Evolutionary conservation across 2,113 vertebrate genomes (phyloP).

Genomic region (Epinephelus moara): DNA sequence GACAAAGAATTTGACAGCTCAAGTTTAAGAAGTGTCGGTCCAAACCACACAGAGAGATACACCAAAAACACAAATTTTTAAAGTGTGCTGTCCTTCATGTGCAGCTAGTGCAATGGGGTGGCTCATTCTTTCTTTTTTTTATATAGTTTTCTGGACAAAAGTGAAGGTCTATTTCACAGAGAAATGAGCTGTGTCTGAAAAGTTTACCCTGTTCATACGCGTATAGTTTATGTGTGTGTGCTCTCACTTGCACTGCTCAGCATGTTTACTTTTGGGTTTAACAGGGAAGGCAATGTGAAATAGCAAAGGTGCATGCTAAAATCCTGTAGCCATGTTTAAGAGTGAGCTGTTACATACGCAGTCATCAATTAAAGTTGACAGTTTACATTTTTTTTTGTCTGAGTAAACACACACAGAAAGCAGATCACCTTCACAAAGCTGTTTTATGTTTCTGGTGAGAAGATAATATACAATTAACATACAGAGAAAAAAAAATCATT

Average conservation of each 20-base stretch:
- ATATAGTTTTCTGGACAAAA: background rate
- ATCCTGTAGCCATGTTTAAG: background rate
- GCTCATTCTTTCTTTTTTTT: background rate
- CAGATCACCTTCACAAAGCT: background rate
- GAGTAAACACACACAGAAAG: background rate
- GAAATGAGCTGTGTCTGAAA: background rate
- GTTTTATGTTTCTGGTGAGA: background rate
- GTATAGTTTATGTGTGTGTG: background rate
- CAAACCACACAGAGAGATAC: background rate
- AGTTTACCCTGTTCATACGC: background rate
- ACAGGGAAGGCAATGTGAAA: background rate
- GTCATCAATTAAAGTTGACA: background rate
- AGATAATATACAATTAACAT: too few species aligned
- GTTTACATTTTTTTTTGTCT: background rate
- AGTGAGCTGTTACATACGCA: background rate
- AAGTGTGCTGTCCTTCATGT: background rate
- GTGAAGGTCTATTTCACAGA: background rate
- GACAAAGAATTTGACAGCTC: background rate
- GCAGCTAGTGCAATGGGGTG: background rate
- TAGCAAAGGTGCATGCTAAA: background rate
- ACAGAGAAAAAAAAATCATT: background rate
- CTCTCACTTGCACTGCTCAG: background rate
- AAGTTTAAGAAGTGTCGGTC: background rate
- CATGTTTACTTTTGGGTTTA: slow-evolving; percentile 3
- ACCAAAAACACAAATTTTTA: background rate